Conservation (phyloP, 2,113 vertebrate species). For the Echinops telfairi region DNA sequence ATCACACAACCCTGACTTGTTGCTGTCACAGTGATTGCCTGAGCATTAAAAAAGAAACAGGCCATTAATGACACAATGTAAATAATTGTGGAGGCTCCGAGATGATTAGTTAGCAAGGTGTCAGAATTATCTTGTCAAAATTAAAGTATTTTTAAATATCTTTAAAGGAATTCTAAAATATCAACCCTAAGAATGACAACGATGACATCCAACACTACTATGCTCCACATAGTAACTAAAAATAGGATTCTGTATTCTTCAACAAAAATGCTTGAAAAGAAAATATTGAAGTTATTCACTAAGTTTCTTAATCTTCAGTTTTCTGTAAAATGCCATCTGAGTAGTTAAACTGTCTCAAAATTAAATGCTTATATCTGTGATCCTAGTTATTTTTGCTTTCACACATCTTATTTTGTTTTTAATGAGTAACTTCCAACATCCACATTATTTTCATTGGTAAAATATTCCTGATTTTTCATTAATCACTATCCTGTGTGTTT, state of each 20-base stretch:
- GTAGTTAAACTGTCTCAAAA: not conserved
- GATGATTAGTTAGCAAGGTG: conserved; percentile 70
- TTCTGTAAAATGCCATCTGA: not conserved
- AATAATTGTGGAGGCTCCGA: conserved; percentile 74
- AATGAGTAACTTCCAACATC: not conserved
- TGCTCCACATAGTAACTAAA: conserved; percentile 50
- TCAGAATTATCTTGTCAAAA: conserved; percentile 80
- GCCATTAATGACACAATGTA: conserved; percentile 69
- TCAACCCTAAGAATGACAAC: conserved; percentile 58
- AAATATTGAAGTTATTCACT: conserved; percentile 10
- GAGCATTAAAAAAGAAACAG: conserved; percentile 67
- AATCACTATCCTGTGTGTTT: not conserved
- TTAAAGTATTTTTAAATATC: conserved; percentile 73
- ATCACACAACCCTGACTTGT: conserved; percentile 62
- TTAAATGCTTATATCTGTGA: not conserved
- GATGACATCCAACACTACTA: conserved; percentile 5
- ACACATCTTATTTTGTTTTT: not conserved
- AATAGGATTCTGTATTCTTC: conserved; percentile 37
- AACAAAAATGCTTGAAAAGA: conserved; percentile 13
- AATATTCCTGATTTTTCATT: conserved; percentile 14
- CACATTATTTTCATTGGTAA: not conserved
- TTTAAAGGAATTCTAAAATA: conserved; percentile 60
- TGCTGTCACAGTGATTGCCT: conserved; percentile 69
- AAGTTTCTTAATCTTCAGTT: not conserved
- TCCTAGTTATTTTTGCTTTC: not conserved